phyloP scores from a whole-genome alignment of 2,888 invertebrate genomes.

The Apamea monoglypha region DNA sequence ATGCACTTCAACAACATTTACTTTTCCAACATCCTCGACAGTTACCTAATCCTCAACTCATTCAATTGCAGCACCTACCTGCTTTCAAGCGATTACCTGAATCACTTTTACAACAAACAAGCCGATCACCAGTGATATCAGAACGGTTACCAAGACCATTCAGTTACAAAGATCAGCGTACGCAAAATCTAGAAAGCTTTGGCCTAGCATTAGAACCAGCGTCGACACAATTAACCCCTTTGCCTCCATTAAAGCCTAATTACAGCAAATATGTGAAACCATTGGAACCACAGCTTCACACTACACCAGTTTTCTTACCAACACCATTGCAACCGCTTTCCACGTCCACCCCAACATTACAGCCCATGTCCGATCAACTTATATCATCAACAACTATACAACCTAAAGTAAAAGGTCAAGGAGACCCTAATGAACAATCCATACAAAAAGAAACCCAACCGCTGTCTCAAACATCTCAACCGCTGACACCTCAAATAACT shows the following conservation, averaged over 20 bases:
- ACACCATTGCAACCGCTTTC: conserved; percentile 26
- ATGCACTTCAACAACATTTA: conserved; percentile 52
- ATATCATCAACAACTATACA: conserved; percentile 58
- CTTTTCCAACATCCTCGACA: conserved; percentile 33
- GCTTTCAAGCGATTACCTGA: conserved; percentile 40
- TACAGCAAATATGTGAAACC: conserved; percentile 40
- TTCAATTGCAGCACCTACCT: conserved; percentile 38
- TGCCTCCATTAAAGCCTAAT: conserved; percentile 41
- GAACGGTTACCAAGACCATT: conserved; percentile 16
- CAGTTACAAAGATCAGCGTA: conserved; percentile 12
- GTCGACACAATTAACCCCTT: conserved; percentile 14
- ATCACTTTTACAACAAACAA: conserved; percentile 30
- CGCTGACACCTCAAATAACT: conserved; percentile 25
- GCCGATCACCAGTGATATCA: conserved; percentile 4
- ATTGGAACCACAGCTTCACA: conserved; percentile 13
- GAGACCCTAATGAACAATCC: conserved; percentile 2
- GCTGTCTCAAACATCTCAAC: conserved; percentile 8
- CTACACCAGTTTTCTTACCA: conserved; percentile 38
- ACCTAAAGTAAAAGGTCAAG: conserved; percentile 38
- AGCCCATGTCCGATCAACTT: conserved; percentile 47
- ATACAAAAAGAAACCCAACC: conserved; percentile 22
- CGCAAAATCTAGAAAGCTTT: neutral
- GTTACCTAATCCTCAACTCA: conserved; percentile 9
- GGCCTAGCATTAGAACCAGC: conserved; percentile 21
- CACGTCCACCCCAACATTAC: conserved; percentile 37